phyloP scores from a whole-genome alignment of 2,888 invertebrate species.

The Epicampocera succincta region DNA sequence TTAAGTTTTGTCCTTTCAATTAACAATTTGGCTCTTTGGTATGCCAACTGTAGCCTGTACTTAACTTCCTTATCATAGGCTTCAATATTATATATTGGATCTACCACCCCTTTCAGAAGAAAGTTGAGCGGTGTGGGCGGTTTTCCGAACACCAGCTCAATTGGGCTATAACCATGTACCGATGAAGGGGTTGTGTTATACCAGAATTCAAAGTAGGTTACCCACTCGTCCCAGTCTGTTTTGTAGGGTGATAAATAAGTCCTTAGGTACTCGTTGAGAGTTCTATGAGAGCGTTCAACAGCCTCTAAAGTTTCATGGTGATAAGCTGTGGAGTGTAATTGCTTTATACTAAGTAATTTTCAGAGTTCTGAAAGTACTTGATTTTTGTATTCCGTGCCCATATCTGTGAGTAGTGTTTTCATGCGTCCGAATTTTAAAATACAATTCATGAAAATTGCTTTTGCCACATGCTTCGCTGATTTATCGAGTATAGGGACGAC shows the following conservation, averaged over 20 bases:
- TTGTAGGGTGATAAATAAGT: constrained; percentile 44
- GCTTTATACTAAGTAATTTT: too few species aligned
- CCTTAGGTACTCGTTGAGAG: constrained; percentile 68
- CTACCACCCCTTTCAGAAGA: constrained; percentile 2
- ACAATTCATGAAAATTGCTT: constrained; percentile 64
- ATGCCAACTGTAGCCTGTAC: not conserved
- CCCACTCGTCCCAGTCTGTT: constrained; percentile 43
- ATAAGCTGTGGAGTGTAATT: not conserved
- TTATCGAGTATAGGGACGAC: constrained; percentile 67
- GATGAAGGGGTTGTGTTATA: constrained; percentile 45
- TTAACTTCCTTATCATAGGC: not conserved
- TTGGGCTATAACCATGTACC: constrained; percentile 5
- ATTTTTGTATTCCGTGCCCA: constrained; percentile 19
- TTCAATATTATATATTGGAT: constrained; percentile 9
- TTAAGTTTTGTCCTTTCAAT: too few species aligned
- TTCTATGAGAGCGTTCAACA: constrained; percentile 13
- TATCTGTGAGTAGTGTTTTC: constrained; percentile 59
- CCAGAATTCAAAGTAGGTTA: constrained; percentile 37
- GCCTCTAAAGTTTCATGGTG: not conserved
- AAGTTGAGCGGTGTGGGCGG: too few species aligned
- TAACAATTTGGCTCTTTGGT: too few species aligned
- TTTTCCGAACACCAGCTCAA: too few species aligned
- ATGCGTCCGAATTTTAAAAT: constrained; percentile 69
- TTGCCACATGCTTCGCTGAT: constrained; percentile 55
- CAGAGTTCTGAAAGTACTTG: not conserved